Evolutionary conservation across 2,888 invertebrate species (phyloP), one percentile per base, ranked within the genome.

Genomic region (Thereva nobilitata): DNA sequence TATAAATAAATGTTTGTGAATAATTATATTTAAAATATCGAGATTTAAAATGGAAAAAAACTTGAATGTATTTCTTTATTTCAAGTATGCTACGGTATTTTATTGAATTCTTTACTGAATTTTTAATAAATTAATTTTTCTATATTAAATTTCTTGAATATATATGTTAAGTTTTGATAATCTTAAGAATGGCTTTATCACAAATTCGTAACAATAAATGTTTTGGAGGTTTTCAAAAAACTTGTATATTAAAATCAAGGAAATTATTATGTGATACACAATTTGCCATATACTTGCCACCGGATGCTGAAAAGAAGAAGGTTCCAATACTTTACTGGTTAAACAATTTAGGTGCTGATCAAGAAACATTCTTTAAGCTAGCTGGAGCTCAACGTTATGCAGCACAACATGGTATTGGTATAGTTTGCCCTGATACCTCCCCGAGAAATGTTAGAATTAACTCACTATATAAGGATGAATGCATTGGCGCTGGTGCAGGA

Each of bases 371-470:
- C 76, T 90, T 97, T 70, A 89, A 91, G 59, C 99, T 99, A 82
- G 88, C 95, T 53, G 97, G 97, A n/a, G 91, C 93, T 70, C 99
- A 99, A 83, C 85, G 86, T 74, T 89, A 90, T 81, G 98, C 98
- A 4, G 86, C 95, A 4, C 86, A 94, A 75, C 86, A 92, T 76
- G 91, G 91, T 0, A 82, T 99, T 3, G 87, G 95, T 70, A 86
- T 99, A 63, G 92, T 99, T 2, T 91, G 91, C 68, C 97, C 98
- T 0, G 99, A 99, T 76, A 99, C 98, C 0, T 97, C 97, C 72
- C 98, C 98, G 1, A 85, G 97, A 74, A 93, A 92, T 5, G 86
- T 92, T 8, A 91, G 92, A 73, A 86, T 99, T 67, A 88, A 91
- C 10, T 97, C 96, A 0, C 95, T 98, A 82, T 91, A 93, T 76